These are phyloP conservation scores for Poeciliopsis retropinna DNA, from an alignment of 2,113 vertebrate genomes.

Conservation along the genomic window DNA sequence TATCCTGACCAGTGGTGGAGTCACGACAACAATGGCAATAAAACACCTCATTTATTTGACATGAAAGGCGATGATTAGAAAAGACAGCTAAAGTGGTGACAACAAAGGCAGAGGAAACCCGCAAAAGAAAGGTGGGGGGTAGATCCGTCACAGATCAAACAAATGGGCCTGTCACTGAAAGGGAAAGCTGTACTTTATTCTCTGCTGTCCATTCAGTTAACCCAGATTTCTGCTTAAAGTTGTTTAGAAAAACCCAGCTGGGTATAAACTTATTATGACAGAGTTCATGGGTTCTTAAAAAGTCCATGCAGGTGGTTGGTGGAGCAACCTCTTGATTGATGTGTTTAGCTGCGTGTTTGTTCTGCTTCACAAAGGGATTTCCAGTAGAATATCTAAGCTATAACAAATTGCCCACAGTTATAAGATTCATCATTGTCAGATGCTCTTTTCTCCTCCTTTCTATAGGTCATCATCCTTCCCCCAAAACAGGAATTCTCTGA, in stretches of 20 bases:
- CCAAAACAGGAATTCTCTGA: conserved; percentile 61
- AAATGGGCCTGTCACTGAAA: conserved; percentile 60
- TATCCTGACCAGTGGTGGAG: conserved; percentile 51
- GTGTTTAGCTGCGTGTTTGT: conserved; percentile 25
- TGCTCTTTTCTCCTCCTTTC: conserved; percentile 38
- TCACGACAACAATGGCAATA: conserved; percentile 36
- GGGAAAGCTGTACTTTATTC: conserved; percentile 49
- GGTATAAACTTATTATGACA: conserved; percentile 14
- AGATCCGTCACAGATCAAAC: conserved; percentile 61
- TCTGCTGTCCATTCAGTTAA: conserved; percentile 36
- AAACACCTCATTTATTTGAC: conserved; percentile 69
- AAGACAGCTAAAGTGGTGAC: conserved; percentile 66
- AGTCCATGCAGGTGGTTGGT: conserved; percentile 8
- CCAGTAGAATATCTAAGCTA: conserved; percentile 44
- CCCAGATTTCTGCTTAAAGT: conserved; percentile 29
- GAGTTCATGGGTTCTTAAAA: conserved; percentile 2
- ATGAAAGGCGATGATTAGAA: conserved; percentile 69
- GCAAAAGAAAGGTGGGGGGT: conserved; percentile 58
- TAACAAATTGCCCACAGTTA: conserved; percentile 58
- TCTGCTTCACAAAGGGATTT: conserved; percentile 41
- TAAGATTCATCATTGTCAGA: conserved; percentile 71
- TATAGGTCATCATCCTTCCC: conserved; percentile 61
- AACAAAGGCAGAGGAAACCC: conserved; percentile 67
- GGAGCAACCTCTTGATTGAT: conserved; percentile 15
- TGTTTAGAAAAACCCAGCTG: conserved; percentile 17